Percentiles rank a stretch among this genome's conserved stretches.
These are phyloP conservation scores for Myiopsitta monachus DNA, from an alignment of 2,113 vertebrate species.

Conservation along the genomic window DNA sequence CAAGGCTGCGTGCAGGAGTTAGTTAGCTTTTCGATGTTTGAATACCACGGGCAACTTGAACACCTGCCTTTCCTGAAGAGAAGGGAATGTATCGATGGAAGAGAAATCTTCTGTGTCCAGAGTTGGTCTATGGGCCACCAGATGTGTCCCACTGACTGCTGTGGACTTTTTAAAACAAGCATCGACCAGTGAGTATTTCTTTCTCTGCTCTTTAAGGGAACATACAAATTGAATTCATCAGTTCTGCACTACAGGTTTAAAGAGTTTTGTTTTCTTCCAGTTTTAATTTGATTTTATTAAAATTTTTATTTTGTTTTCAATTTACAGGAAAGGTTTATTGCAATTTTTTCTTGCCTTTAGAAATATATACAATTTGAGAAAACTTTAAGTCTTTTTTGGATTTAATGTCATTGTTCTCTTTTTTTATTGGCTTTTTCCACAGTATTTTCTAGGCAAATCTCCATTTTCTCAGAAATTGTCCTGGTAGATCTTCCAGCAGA, in stretches of 20 bases:
- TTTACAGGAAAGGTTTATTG: accelerated
- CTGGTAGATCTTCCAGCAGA: neutral
- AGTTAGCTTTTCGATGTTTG: neutral
- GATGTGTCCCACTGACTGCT: neutral
- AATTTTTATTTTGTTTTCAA: neutral
- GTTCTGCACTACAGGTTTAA: accelerated
- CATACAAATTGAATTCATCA: neutral
- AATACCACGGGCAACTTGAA: neutral
- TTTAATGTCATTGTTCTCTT: neutral
- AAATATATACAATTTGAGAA: neutral
- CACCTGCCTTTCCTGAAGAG: neutral
- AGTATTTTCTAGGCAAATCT: neutral
- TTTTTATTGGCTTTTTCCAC: neutral
- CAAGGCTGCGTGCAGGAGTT: neutral
- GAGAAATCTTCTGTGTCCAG: neutral
- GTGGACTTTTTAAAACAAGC: neutral
- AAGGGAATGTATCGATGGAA: accelerated
- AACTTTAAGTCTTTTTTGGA: neutral
- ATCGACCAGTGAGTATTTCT: neutral
- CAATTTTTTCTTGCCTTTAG: neutral
- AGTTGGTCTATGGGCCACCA: neutral
- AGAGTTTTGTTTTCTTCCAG: neutral
- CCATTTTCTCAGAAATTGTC: neutral
- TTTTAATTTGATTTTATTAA: neutral
- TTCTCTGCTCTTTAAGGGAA: neutral